Base-by-base conservation (phyloP, 2,888 invertebrate genomes). In the Amaurobius ferox region DNA sequence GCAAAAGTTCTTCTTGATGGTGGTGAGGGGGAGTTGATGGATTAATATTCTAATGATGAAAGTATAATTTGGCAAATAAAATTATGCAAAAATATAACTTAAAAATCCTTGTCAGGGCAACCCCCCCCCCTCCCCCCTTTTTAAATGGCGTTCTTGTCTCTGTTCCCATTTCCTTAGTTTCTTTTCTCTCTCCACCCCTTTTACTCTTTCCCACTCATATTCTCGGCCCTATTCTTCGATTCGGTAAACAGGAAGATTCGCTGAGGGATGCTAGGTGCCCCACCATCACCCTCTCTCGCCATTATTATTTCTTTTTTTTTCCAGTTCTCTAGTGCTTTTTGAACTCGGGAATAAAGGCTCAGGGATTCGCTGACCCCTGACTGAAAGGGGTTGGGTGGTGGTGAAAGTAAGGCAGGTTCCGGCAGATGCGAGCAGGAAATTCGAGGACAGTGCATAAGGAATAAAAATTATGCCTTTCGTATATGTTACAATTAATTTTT, bases 191-290 rank as follows among this genome's bases (percentile, higher is more conserved):
- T 9, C 11, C 44, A 44, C 44, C 44, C 44, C n/a, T 44, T 44
- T 11, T 9, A 9, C n/a, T 44, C 44, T 16, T 16, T 44, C 16
- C 35, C 2, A 9, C n/a, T 44, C 35, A 35, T 35, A 6, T 11
- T 11, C 11, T 6, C 11, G 6, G 5, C 35, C 35, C 35, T 7
- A 11, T 44, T 16, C n/a, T 29, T 13, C 28, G 13, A n/a, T 16
- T 64, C 3, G 61, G 64, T 64, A 64, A 64, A 64, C 64, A 64
- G 64, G 64, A 64, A 64, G 64, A 29, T 29, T 64, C n/a, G 11
- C 2, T 2, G 7, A 44, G 44, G 44, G 44, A 64, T 30, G 29
- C 30, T 30, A 64, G 64, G 64, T 44, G 64, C 30, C 23, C 26
- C 26, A 61, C 35, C 35, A 11, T 35, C 35, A 35, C n/a, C n/a